Evolutionary conservation across 2,888 invertebrate genomes (phyloP), one percentile per base, ranked within the genome.

Genomic region (Ellobium chinense): DNA sequence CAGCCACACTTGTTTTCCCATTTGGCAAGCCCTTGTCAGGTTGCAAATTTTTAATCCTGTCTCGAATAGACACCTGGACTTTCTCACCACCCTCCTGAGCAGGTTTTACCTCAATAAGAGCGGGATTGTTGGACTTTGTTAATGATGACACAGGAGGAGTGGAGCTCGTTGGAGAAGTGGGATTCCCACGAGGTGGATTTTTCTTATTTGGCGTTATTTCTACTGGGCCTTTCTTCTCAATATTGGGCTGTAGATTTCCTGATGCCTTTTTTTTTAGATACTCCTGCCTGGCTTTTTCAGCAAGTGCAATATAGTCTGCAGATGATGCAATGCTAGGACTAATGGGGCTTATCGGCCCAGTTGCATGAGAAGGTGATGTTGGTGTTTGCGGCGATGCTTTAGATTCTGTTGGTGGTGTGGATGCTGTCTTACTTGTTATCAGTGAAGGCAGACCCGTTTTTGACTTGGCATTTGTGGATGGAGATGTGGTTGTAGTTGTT

Each of bases 251-350:
- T 18, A 78, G 75, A 24, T 69, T 69, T 7, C 74, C 82, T n/a
- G 74, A 79, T 9, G 82, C 73, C 60, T 79, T 88, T 81, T 87
- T 89, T 77, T 89, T 87, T 24, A 92, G 75, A 78, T 87, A 91
- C 56, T 91, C 89, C 69, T 88, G 90, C 21, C 92, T 76, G 18
- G 88, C 89, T 82, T 88, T 90, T 83, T 91, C 92, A 24, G 92
- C 92, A 46, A 89, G 76, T 5, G 89, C 90, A 56, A 90, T 83
- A 82, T 89, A 90, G 81, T 92, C 89, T 34, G 86, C 76, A 27
- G 83, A 65, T 24, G 72, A 69, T 27, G 54, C 27, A 21, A 73
- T 68, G 80, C 83, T 69, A 76, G 73, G 65, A 79, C 83, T 63
- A 78, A 81, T 39, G 68, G 70, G 69, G 84, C 66, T 68, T 83